phyloP scores from a whole-genome alignment of 1,140 invertebrate genomes.

The Drosophila obscura region DNA sequence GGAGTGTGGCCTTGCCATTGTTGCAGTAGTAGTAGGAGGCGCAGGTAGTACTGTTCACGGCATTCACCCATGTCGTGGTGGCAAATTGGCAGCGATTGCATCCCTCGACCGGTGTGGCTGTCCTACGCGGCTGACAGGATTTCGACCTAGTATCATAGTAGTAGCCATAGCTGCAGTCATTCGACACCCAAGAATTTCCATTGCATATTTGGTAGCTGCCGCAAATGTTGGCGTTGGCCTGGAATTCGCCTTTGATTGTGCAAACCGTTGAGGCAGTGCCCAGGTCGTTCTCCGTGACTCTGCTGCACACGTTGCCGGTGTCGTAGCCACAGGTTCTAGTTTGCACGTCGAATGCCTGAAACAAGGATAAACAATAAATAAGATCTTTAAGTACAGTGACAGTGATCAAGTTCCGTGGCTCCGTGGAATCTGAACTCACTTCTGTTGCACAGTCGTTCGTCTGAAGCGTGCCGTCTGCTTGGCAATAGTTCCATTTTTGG shows the following conservation, averaged over 20 bases:
- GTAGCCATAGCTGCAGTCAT: conserved; percentile 15
- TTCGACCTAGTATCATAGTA: conserved; percentile 6
- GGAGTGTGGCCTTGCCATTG: not conserved
- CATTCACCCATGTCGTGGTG: conserved; percentile 29
- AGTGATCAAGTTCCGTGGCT: no score
- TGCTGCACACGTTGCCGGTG: conserved; percentile 6
- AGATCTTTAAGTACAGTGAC: not conserved
- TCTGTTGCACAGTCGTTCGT: not conserved
- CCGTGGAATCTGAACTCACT: no score
- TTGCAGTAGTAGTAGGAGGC: conserved; percentile 47
- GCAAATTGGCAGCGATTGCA: conserved; percentile 62
- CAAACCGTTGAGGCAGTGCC: conserved; percentile 10
- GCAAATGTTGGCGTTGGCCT: not conserved
- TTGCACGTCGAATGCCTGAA: conserved; percentile 27
- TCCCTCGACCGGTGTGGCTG: not conserved
- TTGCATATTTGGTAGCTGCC: conserved; percentile 41
- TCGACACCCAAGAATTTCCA: not conserved
- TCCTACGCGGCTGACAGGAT: not conserved
- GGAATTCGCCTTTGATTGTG: accelerated
- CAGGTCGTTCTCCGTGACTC: conserved; percentile 14
- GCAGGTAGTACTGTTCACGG: conserved; percentile 25
- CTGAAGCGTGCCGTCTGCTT: not conserved
- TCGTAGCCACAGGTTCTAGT: not conserved
- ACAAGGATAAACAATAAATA: not conserved
- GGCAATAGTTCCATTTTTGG: conserved; percentile 34